A percentile compares a stretch with the other conserved stretches of the same genome.
Conservation (phyloP, 1,140 invertebrate genomes). For the fruit fly (Drosophila melanogaster) region Release_6_plus_ISO1_MT NT_037436.4:3302501-3303000, state of each 20-base stretch:
- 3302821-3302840: slow-evolving; percentile 33
- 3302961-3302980: background rate
- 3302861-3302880: slow-evolving; percentile 44
- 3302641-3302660: slow-evolving; percentile 16
- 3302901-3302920: background rate
- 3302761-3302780: slow-evolving; percentile 23
- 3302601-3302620: slow-evolving; percentile 77
- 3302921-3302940: slow-evolving; percentile 1
- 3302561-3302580: slow-evolving; percentile 59
- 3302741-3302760: slow-evolving; percentile 12
- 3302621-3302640: slow-evolving; percentile 66
- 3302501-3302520: slow-evolving; percentile 24
- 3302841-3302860: slow-evolving; percentile 16
- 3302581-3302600: slow-evolving; percentile 39
- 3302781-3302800: slow-evolving; percentile 23
- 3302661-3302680: slow-evolving; percentile 32
- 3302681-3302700: slow-evolving; percentile 25
- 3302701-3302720: slow-evolving; percentile 10
- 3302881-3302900: slow-evolving; percentile 1
- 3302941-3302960: background rate
- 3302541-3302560: slow-evolving; percentile 54
- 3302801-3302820: background rate
- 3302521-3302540: slow-evolving; percentile 10
- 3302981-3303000: background rate
- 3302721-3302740: slow-evolving; percentile 5